Percentiles rank a stretch among this genome's conserved stretches.
These are phyloP conservation scores for Drosophila maculinotata DNA, from an alignment of 2,888 invertebrate genomes.

Conservation along the genomic window DNA sequence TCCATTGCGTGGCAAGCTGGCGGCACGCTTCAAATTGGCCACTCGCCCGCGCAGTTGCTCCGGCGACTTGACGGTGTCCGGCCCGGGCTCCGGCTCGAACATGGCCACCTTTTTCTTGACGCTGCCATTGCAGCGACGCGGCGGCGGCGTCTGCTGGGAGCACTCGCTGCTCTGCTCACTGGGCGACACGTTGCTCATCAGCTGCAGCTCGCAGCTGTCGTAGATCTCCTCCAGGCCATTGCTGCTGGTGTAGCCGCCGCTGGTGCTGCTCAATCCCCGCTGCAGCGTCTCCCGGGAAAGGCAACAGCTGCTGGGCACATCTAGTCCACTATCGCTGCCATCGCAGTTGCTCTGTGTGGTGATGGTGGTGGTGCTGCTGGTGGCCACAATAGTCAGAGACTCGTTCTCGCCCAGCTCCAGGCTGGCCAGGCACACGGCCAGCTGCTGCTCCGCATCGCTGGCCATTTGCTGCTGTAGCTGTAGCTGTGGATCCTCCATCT, in stretches of 20 bases:
- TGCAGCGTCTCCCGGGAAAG: conserved; percentile 84
- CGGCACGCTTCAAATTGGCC: conserved; percentile 86
- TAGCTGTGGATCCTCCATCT: conserved; percentile 59
- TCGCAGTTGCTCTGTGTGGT: conserved; percentile 84
- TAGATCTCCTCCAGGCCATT: conserved; percentile 75
- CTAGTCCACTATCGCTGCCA: conserved; percentile 93
- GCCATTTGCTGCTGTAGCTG: conserved; percentile 47
- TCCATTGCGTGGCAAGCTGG: conserved; percentile 80
- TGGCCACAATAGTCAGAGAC: conserved; percentile 30
- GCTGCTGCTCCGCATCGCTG: conserved; percentile 52
- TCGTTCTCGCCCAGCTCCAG: conserved; percentile 72
- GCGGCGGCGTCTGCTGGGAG: conserved; percentile 84
- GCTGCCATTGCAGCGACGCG: conserved; percentile 70
- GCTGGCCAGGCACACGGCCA: conserved; percentile 71
- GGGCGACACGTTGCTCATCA: conserved; percentile 80
- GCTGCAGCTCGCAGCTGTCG: conserved; percentile 78
- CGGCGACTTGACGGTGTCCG: conserved; percentile 44
- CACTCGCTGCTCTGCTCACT: conserved; percentile 92
- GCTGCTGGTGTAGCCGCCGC: conserved; percentile 89
- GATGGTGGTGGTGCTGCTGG: conserved; percentile 18
- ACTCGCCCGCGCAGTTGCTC: conserved; percentile 83
- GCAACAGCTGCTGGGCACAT: conserved; percentile 86
- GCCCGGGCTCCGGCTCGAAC: conserved; percentile 84
- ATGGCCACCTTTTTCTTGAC: conserved; percentile 87
- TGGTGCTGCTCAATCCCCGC: conserved; percentile 87